Evolutionary conservation across 2,113 vertebrate species (phyloP).

Genomic region (Parotia lawesii): DNA sequence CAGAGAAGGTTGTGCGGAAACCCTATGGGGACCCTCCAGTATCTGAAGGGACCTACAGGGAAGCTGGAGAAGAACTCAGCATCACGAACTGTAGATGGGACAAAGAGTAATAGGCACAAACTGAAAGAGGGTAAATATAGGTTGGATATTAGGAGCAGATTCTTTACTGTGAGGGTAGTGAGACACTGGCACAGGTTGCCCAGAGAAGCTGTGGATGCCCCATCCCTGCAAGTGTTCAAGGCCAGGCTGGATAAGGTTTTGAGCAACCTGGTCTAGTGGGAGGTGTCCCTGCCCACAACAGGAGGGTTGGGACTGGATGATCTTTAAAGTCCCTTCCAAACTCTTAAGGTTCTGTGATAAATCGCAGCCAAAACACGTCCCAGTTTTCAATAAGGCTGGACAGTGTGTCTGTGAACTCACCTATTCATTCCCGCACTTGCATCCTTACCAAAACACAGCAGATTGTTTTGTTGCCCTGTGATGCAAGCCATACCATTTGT

Average conservation of each 20-base stretch:
- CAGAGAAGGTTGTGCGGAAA: not conserved
- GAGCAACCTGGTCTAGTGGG: not conserved
- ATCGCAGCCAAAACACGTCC: fast-evolving
- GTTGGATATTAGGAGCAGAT: not conserved
- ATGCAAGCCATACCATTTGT: not conserved
- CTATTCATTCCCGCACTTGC: not conserved
- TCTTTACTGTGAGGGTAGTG: not conserved
- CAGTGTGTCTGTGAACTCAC: not conserved
- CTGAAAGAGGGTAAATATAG: not conserved
- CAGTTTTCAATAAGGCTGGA: not conserved
- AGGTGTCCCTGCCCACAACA: not conserved
- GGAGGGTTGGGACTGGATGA: not conserved
- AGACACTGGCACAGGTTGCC: not conserved
- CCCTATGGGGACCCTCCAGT: not conserved
- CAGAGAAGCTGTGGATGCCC: not conserved
- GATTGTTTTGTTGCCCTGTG: not conserved
- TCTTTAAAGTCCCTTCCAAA: not conserved
- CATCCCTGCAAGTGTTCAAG: not conserved
- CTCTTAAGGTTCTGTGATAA: not conserved
- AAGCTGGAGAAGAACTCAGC: not conserved
- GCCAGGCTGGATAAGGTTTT: not conserved
- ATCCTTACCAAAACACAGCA: not conserved
- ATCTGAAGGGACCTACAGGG: not conserved
- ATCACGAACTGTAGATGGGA: not conserved
- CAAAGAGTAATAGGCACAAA: not conserved